phyloP scores from a whole-genome alignment of 2,888 invertebrate species.

The Rhingia campestris region DNA sequence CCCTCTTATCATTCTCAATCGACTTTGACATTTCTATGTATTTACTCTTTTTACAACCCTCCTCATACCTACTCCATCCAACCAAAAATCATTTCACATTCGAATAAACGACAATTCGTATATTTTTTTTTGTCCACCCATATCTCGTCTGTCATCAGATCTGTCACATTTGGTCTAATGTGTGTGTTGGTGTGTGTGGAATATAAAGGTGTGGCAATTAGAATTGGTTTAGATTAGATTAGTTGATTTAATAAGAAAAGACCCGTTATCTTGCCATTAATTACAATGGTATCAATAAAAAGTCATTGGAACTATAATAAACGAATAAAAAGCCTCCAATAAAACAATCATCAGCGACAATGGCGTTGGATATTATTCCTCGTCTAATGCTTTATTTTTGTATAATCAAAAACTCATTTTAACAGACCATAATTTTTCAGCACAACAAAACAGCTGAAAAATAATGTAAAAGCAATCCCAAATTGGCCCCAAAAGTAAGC shows the following conservation, averaged over 20 bases:
- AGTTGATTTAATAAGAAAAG: constrained; percentile 61
- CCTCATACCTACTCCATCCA: neutral
- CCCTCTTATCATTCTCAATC: constrained; percentile 1
- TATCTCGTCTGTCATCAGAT: constrained; percentile 38
- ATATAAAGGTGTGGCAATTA: constrained; percentile 68
- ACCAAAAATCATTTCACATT: constrained; percentile 27
- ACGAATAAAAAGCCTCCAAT: constrained; percentile 63
- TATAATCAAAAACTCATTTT: constrained; percentile 37
- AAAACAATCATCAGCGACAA: constrained; percentile 69
- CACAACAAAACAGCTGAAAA: constrained; percentile 26
- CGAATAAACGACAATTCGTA: constrained; percentile 16
- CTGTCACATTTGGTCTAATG: constrained; percentile 42
- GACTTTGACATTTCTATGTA: constrained; percentile 2
- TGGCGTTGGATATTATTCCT: constrained; percentile 2
- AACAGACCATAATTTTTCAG: constrained; percentile 44
- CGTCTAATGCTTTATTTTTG: neutral
- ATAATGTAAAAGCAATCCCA: constrained; percentile 34
- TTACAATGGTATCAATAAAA: constrained; percentile 68
- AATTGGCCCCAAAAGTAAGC: constrained; percentile 54
- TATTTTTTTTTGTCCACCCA: neutral
- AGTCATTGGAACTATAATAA: constrained; percentile 51
- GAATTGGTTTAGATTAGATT: constrained; percentile 72
- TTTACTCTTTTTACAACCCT: constrained; percentile 36
- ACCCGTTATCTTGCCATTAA: constrained; percentile 58
- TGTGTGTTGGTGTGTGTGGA: neutral